phyloP scores from a whole-genome alignment of 2,797 vertebrate genomes.

The Epinephelus coioides region DNA sequence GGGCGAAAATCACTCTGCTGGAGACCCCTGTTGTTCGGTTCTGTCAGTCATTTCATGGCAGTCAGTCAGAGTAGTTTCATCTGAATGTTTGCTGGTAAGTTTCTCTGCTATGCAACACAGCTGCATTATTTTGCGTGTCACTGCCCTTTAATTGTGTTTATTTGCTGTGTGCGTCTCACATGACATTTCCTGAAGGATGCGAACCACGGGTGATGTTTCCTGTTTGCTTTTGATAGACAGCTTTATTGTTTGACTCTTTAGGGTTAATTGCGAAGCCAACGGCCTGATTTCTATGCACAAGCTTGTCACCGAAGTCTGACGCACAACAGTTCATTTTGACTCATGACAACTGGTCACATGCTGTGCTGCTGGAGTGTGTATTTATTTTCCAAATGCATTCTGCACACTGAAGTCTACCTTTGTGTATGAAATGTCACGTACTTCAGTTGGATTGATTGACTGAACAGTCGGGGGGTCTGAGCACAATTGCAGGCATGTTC shows the following conservation, averaged over 20 bases:
- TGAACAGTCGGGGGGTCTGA: slow-evolving; percentile 16
- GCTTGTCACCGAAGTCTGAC: slow-evolving; percentile 38
- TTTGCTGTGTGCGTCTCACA: slow-evolving; percentile 11
- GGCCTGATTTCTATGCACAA: slow-evolving; percentile 22
- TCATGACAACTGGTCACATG: slow-evolving; percentile 38
- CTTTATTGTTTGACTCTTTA: slow-evolving; percentile 41
- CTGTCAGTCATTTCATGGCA: slow-evolving; percentile 32
- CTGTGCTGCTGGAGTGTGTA: slow-evolving; percentile 7
- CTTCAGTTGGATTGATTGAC: slow-evolving; percentile 33
- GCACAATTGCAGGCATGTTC: slow-evolving; percentile 28
- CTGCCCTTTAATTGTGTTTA: slow-evolving; percentile 34
- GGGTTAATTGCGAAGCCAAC: slow-evolving; percentile 47
- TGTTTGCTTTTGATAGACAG: slow-evolving; percentile 24
- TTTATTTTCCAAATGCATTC: slow-evolving; percentile 33
- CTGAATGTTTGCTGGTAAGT: slow-evolving; percentile 7
- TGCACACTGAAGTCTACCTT: slow-evolving; percentile 34
- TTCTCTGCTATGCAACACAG: slow-evolving; percentile 9
- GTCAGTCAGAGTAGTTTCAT: not conserved
- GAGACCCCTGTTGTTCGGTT: slow-evolving; percentile 48
- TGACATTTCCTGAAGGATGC: not conserved
- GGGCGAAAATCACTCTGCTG: slow-evolving; percentile 57
- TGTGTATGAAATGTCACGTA: slow-evolving; percentile 46
- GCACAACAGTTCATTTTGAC: slow-evolving; percentile 28
- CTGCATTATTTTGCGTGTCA: slow-evolving; percentile 11
- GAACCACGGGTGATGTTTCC: slow-evolving; percentile 18